phyloP scores from a whole-genome alignment of 2,113 vertebrate genomes.

The Andinoacara biseriatus region DNA sequence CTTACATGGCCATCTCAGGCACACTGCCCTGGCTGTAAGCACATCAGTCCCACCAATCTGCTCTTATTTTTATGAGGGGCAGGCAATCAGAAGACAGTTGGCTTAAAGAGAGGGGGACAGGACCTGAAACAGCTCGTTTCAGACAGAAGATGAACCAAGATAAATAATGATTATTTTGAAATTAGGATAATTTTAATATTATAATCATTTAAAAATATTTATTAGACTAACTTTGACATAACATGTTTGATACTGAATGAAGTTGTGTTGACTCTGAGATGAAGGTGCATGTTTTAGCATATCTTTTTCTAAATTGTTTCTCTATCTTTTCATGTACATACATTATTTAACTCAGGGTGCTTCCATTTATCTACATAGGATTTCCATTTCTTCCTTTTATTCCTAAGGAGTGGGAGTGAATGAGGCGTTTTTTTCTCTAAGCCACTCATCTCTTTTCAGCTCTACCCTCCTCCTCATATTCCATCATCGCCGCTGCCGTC shows the following conservation, averaged over 20 bases:
- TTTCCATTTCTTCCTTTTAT: slow-evolving; percentile 27
- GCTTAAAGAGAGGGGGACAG: background rate
- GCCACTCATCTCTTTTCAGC: slow-evolving; percentile 43
- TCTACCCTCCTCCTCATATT: slow-evolving; percentile 20
- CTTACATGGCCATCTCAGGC: background rate
- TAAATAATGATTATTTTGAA: background rate
- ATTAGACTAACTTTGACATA: background rate
- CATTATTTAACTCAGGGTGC: background rate
- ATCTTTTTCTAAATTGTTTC: background rate
- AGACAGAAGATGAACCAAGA: no score
- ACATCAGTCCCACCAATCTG: background rate
- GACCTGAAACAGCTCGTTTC: no score
- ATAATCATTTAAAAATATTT: background rate
- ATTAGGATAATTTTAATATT: background rate
- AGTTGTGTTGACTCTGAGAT: background rate
- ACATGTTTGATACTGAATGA: background rate
- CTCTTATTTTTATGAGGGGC: slow-evolving; percentile 1
- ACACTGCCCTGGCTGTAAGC: background rate
- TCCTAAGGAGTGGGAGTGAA: slow-evolving; percentile 26
- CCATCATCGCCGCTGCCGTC: slow-evolving; percentile 1
- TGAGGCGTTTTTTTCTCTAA: background rate
- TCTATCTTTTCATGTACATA: background rate
- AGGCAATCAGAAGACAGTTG: background rate
- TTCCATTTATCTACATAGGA: background rate
- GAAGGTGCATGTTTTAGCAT: background rate